These are phyloP conservation scores for Drosophila testacea DNA, from an alignment of 2,888 invertebrate species.

Conservation along the genomic window DNA sequence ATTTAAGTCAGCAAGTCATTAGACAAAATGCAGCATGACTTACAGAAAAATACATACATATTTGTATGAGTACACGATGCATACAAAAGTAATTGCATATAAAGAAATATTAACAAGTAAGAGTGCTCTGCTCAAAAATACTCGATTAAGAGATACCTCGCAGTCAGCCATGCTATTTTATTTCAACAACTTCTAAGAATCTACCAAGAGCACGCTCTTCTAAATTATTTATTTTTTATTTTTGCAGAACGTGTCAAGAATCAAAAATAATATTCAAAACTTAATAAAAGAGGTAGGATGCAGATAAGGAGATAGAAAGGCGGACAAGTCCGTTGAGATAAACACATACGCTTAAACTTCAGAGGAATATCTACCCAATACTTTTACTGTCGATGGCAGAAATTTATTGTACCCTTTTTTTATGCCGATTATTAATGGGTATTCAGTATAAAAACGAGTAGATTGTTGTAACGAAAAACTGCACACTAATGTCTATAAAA, in stretches of 20 bases:
- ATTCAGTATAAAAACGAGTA: slow-evolving; percentile 41
- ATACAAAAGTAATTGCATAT: slow-evolving; percentile 43
- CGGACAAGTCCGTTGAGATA: not conserved
- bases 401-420: not conserved
- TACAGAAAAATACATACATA: slow-evolving; percentile 43
- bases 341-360: not conserved
- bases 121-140: not conserved
- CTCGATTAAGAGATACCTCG: slow-evolving; percentile 5
- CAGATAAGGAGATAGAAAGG: not conserved
- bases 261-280: not conserved
- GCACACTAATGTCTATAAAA: slow-evolving; percentile 77
- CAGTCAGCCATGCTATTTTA: not conserved
- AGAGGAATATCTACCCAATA: not conserved
- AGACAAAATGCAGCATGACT: slow-evolving; percentile 76
- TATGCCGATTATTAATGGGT: not conserved
- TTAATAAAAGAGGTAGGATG: not conserved
- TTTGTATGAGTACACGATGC: slow-evolving; percentile 17
- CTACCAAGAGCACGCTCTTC: not conserved
- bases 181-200: not conserved
- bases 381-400: not conserved
- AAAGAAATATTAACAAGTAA: slow-evolving; percentile 54
- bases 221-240: not conserved
- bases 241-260: not conserved
- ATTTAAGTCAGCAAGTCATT: slow-evolving; percentile 70
- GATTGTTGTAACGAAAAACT: slow-evolving; percentile 56